Percentiles rank a stretch among this genome's conserved stretches.
phyloP scores from a whole-genome alignment of 53 echinoderm and acorn worm genomes.

The Echinarachnius parma region DNA sequence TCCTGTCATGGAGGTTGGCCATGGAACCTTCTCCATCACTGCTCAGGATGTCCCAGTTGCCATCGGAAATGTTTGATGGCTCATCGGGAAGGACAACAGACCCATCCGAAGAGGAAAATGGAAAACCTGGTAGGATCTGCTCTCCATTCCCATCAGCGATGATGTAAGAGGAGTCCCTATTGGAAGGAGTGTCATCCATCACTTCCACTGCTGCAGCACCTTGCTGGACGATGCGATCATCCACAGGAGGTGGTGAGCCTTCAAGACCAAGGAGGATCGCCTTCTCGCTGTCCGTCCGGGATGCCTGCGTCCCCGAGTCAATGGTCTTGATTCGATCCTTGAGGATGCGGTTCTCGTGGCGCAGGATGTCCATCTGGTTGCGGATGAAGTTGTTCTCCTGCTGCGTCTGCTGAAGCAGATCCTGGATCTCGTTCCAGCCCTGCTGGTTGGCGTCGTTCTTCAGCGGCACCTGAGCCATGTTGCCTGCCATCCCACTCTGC shows the following conservation, averaged over 20 bases:
- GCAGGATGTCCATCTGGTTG: conserved; percentile 77
- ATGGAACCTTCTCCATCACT: conserved; percentile 95
- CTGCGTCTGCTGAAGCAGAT: conserved; percentile 97
- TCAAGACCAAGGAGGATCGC: conserved; percentile 80
- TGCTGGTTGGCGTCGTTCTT: conserved; percentile 52
- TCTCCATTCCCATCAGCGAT: conserved; percentile 77
- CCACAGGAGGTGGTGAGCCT: too few species aligned
- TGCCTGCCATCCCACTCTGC: conserved; percentile 8
- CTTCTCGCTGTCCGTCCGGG: conserved; percentile 89
- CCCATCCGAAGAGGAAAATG: conserved; percentile 94
- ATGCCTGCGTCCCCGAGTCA: conserved; percentile 68
- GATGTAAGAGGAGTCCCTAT: conserved; percentile 64
- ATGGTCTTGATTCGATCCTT: conserved; percentile 74
- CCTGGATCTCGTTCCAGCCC: conserved; percentile 97
- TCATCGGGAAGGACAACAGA: conserved; percentile 72
- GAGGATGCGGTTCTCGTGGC: conserved; percentile 83
- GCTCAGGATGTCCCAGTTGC: conserved; percentile 91
- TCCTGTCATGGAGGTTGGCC: conserved; percentile 92
- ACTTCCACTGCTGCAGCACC: conserved; percentile 46
- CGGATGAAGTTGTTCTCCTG: conserved; percentile 93
- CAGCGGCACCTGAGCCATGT: conserved; percentile 32
- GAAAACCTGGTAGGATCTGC: conserved; percentile 78
- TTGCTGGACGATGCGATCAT: conserved; percentile 52
- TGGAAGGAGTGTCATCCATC: conserved; percentile 39
- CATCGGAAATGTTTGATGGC: conserved; percentile 59